A percentile compares a stretch with the other conserved stretches of the same genome.
Evolutionary conservation across 1,140 invertebrate species (phyloP).

Genomic region (Formica selysi): DNA sequence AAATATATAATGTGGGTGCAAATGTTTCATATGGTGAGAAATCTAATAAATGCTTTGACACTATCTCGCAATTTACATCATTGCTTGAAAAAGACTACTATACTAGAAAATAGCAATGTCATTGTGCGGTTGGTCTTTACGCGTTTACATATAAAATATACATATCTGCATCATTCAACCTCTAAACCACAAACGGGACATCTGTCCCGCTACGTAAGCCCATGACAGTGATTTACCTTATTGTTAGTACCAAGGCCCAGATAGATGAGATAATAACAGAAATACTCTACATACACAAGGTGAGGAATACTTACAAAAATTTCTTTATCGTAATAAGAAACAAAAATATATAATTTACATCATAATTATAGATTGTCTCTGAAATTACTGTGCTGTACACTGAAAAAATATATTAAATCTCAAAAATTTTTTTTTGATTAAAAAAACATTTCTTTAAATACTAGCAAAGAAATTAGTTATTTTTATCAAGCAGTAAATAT

Average conservation of each 20-base stretch:
- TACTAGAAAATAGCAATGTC: not conserved
- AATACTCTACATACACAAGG: no score
- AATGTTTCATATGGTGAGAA: not conserved
- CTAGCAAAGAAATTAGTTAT: no score
- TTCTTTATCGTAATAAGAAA: not conserved
- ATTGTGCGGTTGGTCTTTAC: not conserved
- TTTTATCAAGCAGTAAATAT: no score
- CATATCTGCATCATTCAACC: not conserved
- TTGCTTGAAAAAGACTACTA: not conserved
- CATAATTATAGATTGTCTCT: no score
- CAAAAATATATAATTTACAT: not conserved
- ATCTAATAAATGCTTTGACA: not conserved
- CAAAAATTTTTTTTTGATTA: no score
- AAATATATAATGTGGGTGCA: not conserved
- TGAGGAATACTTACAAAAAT: not conserved
- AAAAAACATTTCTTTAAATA: no score
- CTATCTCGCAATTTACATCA: not conserved
- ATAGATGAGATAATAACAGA: not conserved
- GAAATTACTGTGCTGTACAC: no score
- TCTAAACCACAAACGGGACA: slow-evolving; percentile 25
- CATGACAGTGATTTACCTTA: not conserved
- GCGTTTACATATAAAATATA: slow-evolving; percentile 4
- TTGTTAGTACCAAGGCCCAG: not conserved
- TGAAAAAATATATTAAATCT: no score
- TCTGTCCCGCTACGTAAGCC: not conserved